Base-by-base conservation (phyloP, 2,797 vertebrate species). In the Ispidina picta region DNA sequence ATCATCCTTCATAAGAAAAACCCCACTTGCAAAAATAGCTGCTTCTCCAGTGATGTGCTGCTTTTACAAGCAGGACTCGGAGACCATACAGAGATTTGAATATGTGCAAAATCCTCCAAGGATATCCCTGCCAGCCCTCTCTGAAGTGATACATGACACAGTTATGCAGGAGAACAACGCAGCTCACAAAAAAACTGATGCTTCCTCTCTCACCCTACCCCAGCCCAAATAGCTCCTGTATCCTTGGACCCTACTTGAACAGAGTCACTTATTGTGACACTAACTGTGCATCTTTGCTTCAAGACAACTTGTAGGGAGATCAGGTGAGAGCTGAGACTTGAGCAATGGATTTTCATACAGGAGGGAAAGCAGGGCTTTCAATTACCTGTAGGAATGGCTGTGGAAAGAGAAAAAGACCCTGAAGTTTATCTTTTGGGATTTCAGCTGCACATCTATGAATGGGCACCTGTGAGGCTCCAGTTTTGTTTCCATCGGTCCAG, bases 391-490 rank as follows among this genome's bases (percentile, higher is more conserved):
- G 31, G 14, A n/a, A 16, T 51, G 17, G 1, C 31, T 77, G 15
- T 7, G 16, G 31, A 12, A 26, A 26, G 23, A 49, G 12, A n/a
- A 15, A 22, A 31, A 75, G 15, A 52, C 28, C 28, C 16, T 28
- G 49, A 11, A 28, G 52, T 51, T 43, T 81, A 11, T 43, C 3
- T 19, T 44, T 33, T 62, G 23, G 3, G 16, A 63, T 89, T 77
- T 92, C 63, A 80, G 54, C 29, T 25, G 18, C 2, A 0, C 20
- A 28, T 43, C 43, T 20, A 31, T 59, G 25, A 86, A 51, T 1
- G 4, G 41, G 15, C 16, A 39, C 4, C 22, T 10, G 0, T 15
- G 20, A 33, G 26, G 35, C 12, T 68, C 29, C 0, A 0, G 10
- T 5, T 16, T 89, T 28, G 22, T 55, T 88, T 55, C 35, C 8